A percentile compares a stretch with the other conserved stretches of the same genome.
Conservation (phyloP, 2,113 vertebrate genomes). For the Prietella phreatophila region DNA sequence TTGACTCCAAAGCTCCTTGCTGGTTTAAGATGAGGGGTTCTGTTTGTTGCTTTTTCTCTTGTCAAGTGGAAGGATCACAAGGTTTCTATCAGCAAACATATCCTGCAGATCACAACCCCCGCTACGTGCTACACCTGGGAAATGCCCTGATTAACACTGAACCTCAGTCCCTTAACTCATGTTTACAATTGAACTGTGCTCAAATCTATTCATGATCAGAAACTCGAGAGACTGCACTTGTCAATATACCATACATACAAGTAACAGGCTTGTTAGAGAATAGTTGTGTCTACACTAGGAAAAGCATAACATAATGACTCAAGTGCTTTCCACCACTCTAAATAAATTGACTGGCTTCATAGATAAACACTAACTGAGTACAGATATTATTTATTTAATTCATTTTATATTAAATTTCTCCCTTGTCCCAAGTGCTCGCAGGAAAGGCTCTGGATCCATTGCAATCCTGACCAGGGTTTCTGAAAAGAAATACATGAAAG, state of each 20-base stretch:
- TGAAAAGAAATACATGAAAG: not conserved
- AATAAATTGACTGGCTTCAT: not conserved
- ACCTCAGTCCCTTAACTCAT: not conserved
- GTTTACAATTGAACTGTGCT: not conserved
- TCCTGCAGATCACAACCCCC: not conserved
- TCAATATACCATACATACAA: not conserved
- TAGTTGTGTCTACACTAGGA: not conserved
- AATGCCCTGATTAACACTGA: conserved; percentile 25
- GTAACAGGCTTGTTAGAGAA: not conserved
- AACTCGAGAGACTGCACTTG: conserved; percentile 7
- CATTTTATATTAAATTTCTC: not conserved
- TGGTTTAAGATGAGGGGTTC: conserved; percentile 29
- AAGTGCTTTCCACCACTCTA: not conserved
- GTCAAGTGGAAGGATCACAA: conserved; percentile 34
- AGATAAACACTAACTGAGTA: not conserved
- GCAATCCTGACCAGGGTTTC: not conserved
- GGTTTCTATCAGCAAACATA: conserved; percentile 17
- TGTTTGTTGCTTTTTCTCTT: conserved; percentile 25
- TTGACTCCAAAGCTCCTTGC: conserved; percentile 19
- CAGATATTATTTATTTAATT: not conserved
- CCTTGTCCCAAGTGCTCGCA: not conserved
- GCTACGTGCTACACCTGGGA: not conserved
- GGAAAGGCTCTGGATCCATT: not conserved
- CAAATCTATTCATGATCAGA: not conserved
- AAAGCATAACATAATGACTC: conserved; percentile 4